A percentile compares a stretch with the other conserved stretches of the same genome.
Evolutionary conservation across 1,140 invertebrate species (phyloP).

Genomic region (Lordiphosa stackelbergi): DNA sequence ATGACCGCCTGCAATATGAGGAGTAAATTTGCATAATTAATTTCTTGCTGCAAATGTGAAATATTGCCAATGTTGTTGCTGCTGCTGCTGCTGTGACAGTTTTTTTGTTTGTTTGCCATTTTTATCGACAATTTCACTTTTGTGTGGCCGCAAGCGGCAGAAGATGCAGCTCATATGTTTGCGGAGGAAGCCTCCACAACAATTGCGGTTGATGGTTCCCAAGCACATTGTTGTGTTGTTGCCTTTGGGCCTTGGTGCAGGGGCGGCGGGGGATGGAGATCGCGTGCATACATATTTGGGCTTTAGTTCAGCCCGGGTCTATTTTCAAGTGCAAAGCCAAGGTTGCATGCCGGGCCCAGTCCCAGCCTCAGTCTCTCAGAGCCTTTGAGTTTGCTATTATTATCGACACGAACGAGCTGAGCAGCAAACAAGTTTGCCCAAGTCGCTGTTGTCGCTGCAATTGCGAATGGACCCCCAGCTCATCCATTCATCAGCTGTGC

Average conservation of each 20-base stretch:
- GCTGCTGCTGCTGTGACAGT: slow-evolving; percentile 30
- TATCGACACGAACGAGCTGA: slow-evolving; percentile 59
- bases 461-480: slow-evolving; percentile 28
- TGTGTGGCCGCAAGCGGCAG: slow-evolving; percentile 34
- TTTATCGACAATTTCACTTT: slow-evolving; percentile 75
- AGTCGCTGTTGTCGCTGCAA: slow-evolving; percentile 7
- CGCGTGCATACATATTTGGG: slow-evolving; percentile 51
- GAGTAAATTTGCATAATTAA: slow-evolving; percentile 53
- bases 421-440: slow-evolving; percentile 32
- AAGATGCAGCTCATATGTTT: slow-evolving; percentile 21
- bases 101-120: slow-evolving; percentile 2
- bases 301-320: background rate
- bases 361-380: slow-evolving; percentile 8
- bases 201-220: slow-evolving; percentile 59
- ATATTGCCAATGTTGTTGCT: slow-evolving; percentile 11
- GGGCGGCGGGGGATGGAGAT: slow-evolving; percentile 14
- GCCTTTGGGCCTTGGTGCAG: too few relatives aligned
- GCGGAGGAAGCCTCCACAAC: slow-evolving; percentile 28
- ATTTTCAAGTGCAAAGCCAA: slow-evolving; percentile 70
- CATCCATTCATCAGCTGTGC: slow-evolving; percentile 54
- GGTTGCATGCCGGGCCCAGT: slow-evolving; percentile 37
- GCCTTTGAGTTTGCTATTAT: slow-evolving; percentile 39
- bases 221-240: slow-evolving; percentile 48
- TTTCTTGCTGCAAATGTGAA: slow-evolving; percentile 48
- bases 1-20: slow-evolving; percentile 35